phyloP scores from a whole-genome alignment of 2,888 invertebrate species.

The Uropetala carovei region DNA sequence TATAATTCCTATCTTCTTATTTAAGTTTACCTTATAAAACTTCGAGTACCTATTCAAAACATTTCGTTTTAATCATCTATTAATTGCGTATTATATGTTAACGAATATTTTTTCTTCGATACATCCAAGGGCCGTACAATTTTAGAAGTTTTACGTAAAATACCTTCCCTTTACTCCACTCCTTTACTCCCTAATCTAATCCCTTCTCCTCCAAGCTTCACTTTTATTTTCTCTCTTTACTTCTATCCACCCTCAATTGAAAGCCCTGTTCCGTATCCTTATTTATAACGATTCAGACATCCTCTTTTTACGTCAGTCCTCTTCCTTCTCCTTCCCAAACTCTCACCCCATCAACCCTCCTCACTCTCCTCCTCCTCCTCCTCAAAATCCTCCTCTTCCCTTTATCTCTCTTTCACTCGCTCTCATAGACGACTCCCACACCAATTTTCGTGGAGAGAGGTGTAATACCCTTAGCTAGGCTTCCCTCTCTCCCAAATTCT shows the following conservation, averaged over 20 bases:
- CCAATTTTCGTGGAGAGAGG: slow-evolving; percentile 2
- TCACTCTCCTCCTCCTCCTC: no score
- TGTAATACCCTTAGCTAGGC: neutral
- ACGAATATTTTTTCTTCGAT: no score
- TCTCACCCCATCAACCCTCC: no score
- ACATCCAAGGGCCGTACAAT: neutral
- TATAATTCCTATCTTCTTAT: no score
- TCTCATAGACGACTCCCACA: slow-evolving; percentile 8
- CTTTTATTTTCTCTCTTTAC: neutral
- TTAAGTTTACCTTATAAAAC: no score
- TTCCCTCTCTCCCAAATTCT: neutral
- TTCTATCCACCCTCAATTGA: neutral
- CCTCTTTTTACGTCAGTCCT: neutral
- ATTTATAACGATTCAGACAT: slow-evolving; percentile 30
- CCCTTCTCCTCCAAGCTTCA: neutral
- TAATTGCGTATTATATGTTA: no score
- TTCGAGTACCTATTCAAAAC: no score
- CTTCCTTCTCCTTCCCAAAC: neutral
- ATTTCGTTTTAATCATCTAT: no score
- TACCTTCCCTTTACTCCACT: neutral
- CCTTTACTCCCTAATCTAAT: no score
- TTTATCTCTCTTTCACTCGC: neutral
- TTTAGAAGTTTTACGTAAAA: neutral
- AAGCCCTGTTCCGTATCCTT: neutral
- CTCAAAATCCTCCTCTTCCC: no score